Conservation (phyloP, 2,888 invertebrate species). For the Timema podura region DNA sequence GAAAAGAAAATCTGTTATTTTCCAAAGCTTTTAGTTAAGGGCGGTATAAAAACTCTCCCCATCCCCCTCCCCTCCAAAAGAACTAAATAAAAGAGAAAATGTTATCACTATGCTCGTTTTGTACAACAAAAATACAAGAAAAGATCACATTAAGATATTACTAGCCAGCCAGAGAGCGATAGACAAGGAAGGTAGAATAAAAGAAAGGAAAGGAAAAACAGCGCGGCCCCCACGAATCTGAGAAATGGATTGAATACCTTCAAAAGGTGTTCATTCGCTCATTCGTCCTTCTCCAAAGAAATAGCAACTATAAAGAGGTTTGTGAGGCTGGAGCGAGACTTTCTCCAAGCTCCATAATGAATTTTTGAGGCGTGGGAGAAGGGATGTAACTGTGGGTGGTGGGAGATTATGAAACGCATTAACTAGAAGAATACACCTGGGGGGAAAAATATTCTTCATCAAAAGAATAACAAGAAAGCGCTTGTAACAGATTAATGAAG, state of each 20-base stretch:
- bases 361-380: conserved; percentile 15
- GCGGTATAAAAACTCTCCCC: too few species aligned
- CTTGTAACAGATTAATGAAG: neutral
- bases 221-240: neutral
- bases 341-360: conserved; percentile 24
- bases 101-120: conserved; percentile 6
- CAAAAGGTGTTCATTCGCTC: conserved; percentile 25
- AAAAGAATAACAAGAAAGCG: neutral
- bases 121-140: conserved; percentile 15
- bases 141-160: conserved; percentile 27
- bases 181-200: neutral
- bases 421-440: conserved; percentile 23
- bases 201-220: neutral
- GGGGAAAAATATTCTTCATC: conserved; percentile 3
- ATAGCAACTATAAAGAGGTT: conserved; percentile 8
- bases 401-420: conserved; percentile 28
- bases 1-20: too few species aligned
- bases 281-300: conserved; percentile 6
- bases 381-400: neutral
- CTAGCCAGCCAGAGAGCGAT: neutral
- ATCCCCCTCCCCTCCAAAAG: too few species aligned
- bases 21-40: too few species aligned
- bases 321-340: conserved; percentile 15
- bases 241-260: conserved; percentile 19
- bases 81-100: conserved; percentile 1